Evolutionary conservation across 2,113 vertebrate species (phyloP), one percentile per base, ranked within the genome.

Genomic region (Limnothrissa miodon): DNA sequence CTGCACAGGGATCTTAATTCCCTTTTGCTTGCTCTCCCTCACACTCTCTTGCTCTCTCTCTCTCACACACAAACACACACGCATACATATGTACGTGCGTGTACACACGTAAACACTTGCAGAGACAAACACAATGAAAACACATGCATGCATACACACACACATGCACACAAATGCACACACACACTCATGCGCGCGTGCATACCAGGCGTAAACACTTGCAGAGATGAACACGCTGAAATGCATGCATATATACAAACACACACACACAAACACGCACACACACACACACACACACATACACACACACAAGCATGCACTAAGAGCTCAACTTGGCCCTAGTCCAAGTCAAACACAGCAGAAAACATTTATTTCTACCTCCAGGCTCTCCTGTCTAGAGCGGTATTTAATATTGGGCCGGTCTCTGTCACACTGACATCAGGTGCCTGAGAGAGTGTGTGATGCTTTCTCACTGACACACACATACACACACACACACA

Each of bases 271-370:
- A n/a, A n/a, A n/a, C n/a, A n/a, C n/a, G 19, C 46, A 53, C 51
- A 53, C 51, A 53, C 51, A 53, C 51, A 53, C 48, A 53, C 51
- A 53, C 51, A 23, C 51, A 53, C 51, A 53, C 51, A 56, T 29
- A 66, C 42, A 62, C 23, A 42, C 39, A 45, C 1, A 25, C 48
- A 23, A 46, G 39, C 62, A 81, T 42, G 36, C 23, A 80, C 79
- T 23, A 4, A 59, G 44, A 25, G 29, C 80, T 79, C 84, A 56
- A 21, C 23, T 23, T 81, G 80, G 84, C 46, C 39, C 29, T 13
- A 48, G 56, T 86, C 81, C 66, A 84, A 56, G 53, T 87, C 62
- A 86, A 84, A 82, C 81, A 74, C 33, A 56, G 51, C 21, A 46
- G 53, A 82, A 80, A 79, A 44, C 80, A 17, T 45, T 21, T 66